phyloP scores from a whole-genome alignment of 2,888 invertebrate species.

The Agrochola litura region DNA sequence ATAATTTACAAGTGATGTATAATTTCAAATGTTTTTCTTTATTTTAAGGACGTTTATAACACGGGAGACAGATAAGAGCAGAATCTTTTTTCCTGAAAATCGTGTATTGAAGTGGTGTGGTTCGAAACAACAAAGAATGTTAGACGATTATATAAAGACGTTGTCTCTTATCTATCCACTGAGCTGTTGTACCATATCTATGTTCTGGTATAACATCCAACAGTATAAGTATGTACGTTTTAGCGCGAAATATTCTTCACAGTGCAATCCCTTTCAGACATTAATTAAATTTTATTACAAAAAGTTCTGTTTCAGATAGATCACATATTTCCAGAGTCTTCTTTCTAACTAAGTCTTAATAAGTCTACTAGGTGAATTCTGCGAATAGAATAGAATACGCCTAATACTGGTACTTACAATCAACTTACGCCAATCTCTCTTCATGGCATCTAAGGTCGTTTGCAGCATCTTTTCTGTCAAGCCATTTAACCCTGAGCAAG shows the following conservation, averaged over 20 bases:
- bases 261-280: not conserved
- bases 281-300: not conserved
- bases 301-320: not conserved
- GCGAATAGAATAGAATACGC: not conserved
- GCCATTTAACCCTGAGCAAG: not conserved
- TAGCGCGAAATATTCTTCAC: not conserved
- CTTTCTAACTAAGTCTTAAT: not conserved
- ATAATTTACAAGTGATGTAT: conserved; percentile 18
- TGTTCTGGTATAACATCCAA: conserved; percentile 25
- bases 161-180: conserved; percentile 9
- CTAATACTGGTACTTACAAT: not conserved
- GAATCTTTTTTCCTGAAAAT: not conserved
- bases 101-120: not conserved
- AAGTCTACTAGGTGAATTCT: not conserved
- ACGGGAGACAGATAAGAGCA: not conserved
- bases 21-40: conserved; percentile 10
- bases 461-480: not conserved
- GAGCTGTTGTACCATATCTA: conserved; percentile 22
- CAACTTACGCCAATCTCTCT: not conserved
- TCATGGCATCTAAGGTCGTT: not conserved
- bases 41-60: conserved; percentile 26
- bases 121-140: not conserved
- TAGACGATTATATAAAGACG: not conserved
- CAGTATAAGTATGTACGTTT: conserved; percentile 28
- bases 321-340: not conserved